These are phyloP conservation scores for Malaclemys terrapin DNA, from an alignment of 2,113 vertebrate species.

Conservation along the genomic window DNA sequence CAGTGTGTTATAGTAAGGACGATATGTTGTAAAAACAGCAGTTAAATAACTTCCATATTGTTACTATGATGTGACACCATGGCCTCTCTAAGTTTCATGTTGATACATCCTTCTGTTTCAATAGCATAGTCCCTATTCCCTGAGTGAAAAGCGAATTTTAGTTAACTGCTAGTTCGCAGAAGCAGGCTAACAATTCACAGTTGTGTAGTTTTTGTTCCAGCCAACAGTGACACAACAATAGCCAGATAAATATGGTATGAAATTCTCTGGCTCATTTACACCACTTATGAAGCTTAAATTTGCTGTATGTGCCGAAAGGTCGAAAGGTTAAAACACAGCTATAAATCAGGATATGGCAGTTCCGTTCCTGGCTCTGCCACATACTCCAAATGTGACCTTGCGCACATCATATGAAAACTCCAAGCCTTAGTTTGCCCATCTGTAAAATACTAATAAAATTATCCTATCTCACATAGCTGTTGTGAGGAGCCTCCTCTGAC, in stretches of 20 bases:
- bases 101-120: neutral
- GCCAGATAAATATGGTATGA: neutral
- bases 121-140: neutral
- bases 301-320: neutral
- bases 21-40: conserved; percentile 34
- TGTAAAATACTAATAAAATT: neutral
- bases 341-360: neutral
- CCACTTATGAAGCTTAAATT: conserved; percentile 4
- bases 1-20: conserved; percentile 57
- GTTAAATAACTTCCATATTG: conserved; percentile 52
- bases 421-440: too few species aligned
- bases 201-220: neutral
- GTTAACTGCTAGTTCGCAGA: accelerated
- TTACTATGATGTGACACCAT: neutral
- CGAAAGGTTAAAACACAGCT: neutral
- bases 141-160: neutral
- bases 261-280: conserved; percentile 8
- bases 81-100: neutral
- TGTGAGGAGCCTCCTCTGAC: neutral
- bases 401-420: neutral
- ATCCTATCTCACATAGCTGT: neutral
- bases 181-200: neutral
- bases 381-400: neutral
- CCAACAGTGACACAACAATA: neutral
- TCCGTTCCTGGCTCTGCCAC: neutral